phyloP scores from a whole-genome alignment of 2,888 invertebrate species.

The Andrena minutula region DNA sequence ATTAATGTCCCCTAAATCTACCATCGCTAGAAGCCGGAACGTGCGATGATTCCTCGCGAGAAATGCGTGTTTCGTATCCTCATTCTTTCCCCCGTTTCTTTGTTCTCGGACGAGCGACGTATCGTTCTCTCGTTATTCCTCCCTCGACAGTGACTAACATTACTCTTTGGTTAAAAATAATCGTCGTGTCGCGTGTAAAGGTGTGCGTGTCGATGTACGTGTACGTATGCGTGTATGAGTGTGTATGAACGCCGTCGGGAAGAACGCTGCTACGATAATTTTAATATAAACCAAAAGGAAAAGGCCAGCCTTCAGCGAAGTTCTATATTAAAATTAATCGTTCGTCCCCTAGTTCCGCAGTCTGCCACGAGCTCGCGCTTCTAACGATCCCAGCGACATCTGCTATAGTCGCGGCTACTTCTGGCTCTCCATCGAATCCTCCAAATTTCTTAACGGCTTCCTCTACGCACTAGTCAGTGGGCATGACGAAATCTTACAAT shows the following conservation, averaged over 20 bases:
- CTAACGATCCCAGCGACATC: background rate
- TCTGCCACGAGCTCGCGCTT: background rate
- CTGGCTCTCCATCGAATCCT: slow-evolving; percentile 8
- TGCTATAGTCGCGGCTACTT: background rate
- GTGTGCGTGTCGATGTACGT: slow-evolving; percentile 17
- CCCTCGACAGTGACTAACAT: slow-evolving; percentile 72
- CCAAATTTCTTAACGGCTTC: slow-evolving; percentile 26
- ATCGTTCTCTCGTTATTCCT: background rate
- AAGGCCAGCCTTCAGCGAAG: slow-evolving; percentile 78
- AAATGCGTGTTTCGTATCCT: slow-evolving; percentile 21
- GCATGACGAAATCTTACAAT: slow-evolving; percentile 73
- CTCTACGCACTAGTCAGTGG: slow-evolving; percentile 67
- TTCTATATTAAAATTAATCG: slow-evolving; percentile 79
- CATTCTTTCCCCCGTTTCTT: background rate
- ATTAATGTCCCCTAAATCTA: slow-evolving; percentile 68
- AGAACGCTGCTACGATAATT: slow-evolving; percentile 71
- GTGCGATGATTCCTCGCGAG: slow-evolving; percentile 59
- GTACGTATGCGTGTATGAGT: slow-evolving; percentile 15
- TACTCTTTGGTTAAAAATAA: slow-evolving; percentile 84
- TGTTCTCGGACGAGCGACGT: slow-evolving; percentile 22
- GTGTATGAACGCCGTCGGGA: background rate
- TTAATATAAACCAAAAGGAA: slow-evolving; percentile 75
- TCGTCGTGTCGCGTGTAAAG: slow-evolving; percentile 61
- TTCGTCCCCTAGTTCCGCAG: slow-evolving; percentile 26
- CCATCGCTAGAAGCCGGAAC: slow-evolving; percentile 67